Evolutionary conservation across 2,888 invertebrate species (phyloP).

Genomic region (Uropetala carovei): DNA sequence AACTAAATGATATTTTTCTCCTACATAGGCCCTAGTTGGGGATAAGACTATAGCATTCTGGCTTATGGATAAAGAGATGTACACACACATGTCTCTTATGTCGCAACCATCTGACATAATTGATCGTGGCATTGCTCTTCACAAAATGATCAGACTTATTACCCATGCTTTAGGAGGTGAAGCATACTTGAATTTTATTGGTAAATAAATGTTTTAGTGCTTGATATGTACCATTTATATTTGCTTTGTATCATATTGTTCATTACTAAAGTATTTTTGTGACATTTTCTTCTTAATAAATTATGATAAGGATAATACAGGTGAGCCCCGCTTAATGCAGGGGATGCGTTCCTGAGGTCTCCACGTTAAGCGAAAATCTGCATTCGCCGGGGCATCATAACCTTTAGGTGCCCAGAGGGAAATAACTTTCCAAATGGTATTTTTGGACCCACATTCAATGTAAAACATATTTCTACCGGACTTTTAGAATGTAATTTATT

Average conservation of each 20-base stretch:
- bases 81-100: slow-evolving; percentile 92
- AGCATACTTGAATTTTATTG: slow-evolving; percentile 99
- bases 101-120: slow-evolving; percentile 85
- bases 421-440: too few relatives aligned
- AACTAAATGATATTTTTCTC: neutral
- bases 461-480: too few relatives aligned
- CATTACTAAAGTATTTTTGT: neutral
- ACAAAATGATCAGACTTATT: slow-evolving; percentile 97
- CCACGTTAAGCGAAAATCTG: too few relatives aligned
- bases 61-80: slow-evolving; percentile 99
- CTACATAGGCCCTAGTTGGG: slow-evolving; percentile 88
- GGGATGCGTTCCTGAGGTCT: too few relatives aligned
- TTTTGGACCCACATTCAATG: too few relatives aligned
- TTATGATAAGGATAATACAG: too few relatives aligned
- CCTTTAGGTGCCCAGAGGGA: too few relatives aligned
- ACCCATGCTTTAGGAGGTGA: slow-evolving; percentile 97
- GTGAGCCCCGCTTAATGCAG: too few relatives aligned
- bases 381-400: too few relatives aligned
- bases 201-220: slow-evolving; percentile 75
- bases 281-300: neutral
- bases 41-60: slow-evolving; percentile 99
- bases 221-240: neutral
- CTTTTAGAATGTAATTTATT: too few relatives aligned
- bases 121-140: slow-evolving; percentile 95
- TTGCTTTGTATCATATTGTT: neutral